Evolutionary conservation across 2,797 vertebrate species (phyloP), one percentile per base, ranked within the genome.

Genomic region (Labroides dimidiatus): DNA sequence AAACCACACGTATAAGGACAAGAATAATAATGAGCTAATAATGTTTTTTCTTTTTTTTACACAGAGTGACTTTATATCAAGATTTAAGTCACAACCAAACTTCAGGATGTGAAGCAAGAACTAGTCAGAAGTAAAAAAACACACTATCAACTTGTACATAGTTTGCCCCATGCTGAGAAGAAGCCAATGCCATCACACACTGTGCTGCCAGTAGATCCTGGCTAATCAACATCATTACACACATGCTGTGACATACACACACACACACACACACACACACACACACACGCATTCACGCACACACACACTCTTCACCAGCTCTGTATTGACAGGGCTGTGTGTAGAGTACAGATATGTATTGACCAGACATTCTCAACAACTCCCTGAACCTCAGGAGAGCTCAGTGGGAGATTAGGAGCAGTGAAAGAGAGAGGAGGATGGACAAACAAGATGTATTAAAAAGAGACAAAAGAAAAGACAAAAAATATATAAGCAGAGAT

Each of bases 161-260:
- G 70, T 84, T 75, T 71, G 53, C 48, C 64, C 27, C 88, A 64
- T 56, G 73, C 80, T 80, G 89, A 80, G 77, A 67, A 78, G 73
- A 86, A 89, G 69, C 90, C 88, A 81, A 90, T 91, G 89, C 90
- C 91, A 87, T 88, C 89, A 89, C 89, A 86, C 66, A 70, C 75
- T 93, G 91, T 91, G 87, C 88, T 88, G 79, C 68, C 69, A 78
- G 77, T 68, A 82, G 63, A 78, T 82, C 82, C 74, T 71, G 64
- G 59, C 82, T 82, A 86, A 92, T 92, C 87, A 92, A 84, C 82
- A 80, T 72, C 58, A 79, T 85, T 73, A 84, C 77, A 84, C 77
- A 77, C 80, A 84, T 81, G 84, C 50, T 63, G 67, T 48, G 64
- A 83, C 59, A 21, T 51, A 74, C 57, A n/a, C n/a, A n/a, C n/a